A percentile compares a stretch with the other conserved stretches of the same genome.
Conservation (phyloP, 1,140 invertebrate species). For the Cardiocondyla obscurior region DNA sequence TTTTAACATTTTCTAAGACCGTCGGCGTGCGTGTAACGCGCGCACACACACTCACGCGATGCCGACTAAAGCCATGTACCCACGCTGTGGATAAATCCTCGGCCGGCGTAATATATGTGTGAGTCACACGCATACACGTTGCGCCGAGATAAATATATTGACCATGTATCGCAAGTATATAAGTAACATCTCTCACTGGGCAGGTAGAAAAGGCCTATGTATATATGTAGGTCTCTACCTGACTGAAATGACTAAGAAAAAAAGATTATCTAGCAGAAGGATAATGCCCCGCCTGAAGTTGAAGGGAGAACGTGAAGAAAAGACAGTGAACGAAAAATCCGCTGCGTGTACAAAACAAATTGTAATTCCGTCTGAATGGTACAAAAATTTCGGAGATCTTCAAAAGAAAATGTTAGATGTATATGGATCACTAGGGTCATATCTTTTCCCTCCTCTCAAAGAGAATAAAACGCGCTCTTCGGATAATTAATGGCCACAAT, state of each 20-base stretch:
- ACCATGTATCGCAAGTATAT: conserved; percentile 52
- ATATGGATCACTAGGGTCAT: neutral
- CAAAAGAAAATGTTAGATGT: neutral
- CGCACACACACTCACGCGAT: neutral
- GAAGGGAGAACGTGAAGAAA: neutral
- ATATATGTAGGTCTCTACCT: conserved; percentile 50
- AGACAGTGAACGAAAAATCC: conserved; percentile 41
- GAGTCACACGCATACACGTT: neutral
- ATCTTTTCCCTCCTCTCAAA: neutral
- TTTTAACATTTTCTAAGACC: conserved; percentile 52
- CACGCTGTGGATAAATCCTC: no score
- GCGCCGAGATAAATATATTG: conserved; percentile 63
- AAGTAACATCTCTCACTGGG: conserved; percentile 21
- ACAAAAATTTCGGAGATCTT: neutral
- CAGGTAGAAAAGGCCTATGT: conserved; percentile 59
- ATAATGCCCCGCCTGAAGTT: neutral
- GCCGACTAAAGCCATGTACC: no score
- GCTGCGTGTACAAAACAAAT: neutral
- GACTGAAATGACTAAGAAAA: conserved; percentile 53
- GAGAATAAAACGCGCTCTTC: neutral
- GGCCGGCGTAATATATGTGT: no score
- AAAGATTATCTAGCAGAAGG: conserved; percentile 55
- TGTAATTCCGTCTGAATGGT: neutral
- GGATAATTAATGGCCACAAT: no score
- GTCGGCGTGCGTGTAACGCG: conserved; percentile 5